Percentiles rank a stretch among this genome's conserved stretches.
These are phyloP conservation scores for Prochilodus magdalenae DNA, from an alignment of 2,113 vertebrate species.

Conservation along the genomic window DNA sequence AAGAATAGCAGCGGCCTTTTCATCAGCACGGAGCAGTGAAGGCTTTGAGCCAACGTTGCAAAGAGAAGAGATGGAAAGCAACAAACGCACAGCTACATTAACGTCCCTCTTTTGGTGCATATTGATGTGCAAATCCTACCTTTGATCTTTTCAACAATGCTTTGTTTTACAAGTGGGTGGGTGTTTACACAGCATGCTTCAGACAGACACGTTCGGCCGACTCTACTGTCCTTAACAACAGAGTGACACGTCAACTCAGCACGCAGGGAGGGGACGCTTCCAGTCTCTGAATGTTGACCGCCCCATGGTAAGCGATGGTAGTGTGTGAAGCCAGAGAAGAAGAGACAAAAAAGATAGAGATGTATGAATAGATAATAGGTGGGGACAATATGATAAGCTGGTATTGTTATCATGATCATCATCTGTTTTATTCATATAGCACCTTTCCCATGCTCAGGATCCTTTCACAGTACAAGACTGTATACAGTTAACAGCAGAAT, in stretches of 20 bases:
- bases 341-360: neutral
- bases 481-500: no score
- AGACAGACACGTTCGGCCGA: constrained; percentile 21
- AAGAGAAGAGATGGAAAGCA: constrained; percentile 15
- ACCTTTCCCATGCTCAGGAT: no score
- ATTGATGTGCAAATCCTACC: constrained; percentile 57
- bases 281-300: neutral
- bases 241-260: constrained; percentile 25
- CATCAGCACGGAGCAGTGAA: constrained; percentile 28
- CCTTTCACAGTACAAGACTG: no score
- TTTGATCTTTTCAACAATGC: constrained; percentile 51
- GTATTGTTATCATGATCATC: no score
- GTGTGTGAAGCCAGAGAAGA: neutral
- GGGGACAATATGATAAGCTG: neutral
- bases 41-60: constrained; percentile 24
- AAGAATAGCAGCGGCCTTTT: constrained; percentile 54
- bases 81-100: constrained; percentile 34
- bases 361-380: neutral
- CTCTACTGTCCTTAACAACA: constrained; percentile 27
- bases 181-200: constrained; percentile 46
- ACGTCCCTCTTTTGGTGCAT: constrained; percentile 31
- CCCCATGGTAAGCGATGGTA: constrained; percentile 28
- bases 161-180: constrained; percentile 49
- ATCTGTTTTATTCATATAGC: no score
- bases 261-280: constrained; percentile 18